Base-by-base conservation (phyloP, 1,140 invertebrate genomes). In the Drosophila gunungcola region DNA sequence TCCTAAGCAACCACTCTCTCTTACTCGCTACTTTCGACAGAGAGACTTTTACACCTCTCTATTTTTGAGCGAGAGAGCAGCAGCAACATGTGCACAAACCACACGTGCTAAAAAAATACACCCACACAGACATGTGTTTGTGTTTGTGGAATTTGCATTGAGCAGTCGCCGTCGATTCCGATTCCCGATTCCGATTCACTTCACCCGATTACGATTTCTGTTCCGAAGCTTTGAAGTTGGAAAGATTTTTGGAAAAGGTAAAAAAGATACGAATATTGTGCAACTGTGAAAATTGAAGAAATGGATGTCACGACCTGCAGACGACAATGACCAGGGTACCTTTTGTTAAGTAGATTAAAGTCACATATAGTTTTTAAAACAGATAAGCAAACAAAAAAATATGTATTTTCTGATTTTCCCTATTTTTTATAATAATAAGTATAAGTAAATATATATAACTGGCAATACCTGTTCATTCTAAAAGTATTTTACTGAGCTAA, bases 81-180 rank as follows among this genome's bases (percentile, higher is more conserved):
- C 80, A 91, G 88, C 88, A 91, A 91, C 88, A 91, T 91, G 88
- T 91, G 88, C 88, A 91, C 88, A 88, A 91, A 89, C 88, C 88
- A 91, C 88, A 91, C 88, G 88, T 91, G 88, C 88, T 91, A 84
- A 90, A 90, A 82, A 88, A 85, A 81, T 52, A 51, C 54, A 81
- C 60, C 74, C 73, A 77, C 77, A 70, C 49, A 79, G 60, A 65
- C 38, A 38, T 48, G 32, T 25, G 21, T 49, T 7, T 56, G 56
- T 76, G 72, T 73, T 78, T 81, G 76, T 84, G 80, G 80, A 90
- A 88, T 88, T 88, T 89, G 84, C 84, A 88, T 88, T 88, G 84
- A 80, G 84, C 80, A 73, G 84, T 46, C 62, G 73, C 64, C 64
- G 80, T 69, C 61, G 67, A 70, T 70, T 70, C 36, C 65, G 62